These are phyloP conservation scores for Salvelinus alpinus DNA, from an alignment of 2,113 vertebrate genomes.

Conservation along the genomic window DNA sequence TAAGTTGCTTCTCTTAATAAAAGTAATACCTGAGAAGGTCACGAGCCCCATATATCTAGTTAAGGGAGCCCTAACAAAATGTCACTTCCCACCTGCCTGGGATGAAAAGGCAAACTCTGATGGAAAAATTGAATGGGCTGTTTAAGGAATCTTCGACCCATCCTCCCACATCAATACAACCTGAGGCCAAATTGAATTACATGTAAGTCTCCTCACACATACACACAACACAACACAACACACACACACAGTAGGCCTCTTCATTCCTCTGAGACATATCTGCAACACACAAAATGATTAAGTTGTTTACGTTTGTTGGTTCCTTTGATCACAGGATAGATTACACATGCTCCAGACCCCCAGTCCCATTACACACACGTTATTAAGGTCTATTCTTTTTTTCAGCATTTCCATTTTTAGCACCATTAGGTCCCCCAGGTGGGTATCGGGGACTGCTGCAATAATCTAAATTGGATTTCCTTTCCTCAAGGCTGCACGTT, in stretches of 20 bases:
- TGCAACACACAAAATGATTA: neutral
- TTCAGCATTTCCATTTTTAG: slow-evolving; percentile 22
- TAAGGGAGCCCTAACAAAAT: neutral
- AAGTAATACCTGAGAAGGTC: slow-evolving; percentile 18
- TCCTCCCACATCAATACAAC: slow-evolving; percentile 32
- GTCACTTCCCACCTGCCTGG: neutral
- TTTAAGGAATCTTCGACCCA: slow-evolving; percentile 1
- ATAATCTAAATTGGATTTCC: slow-evolving; percentile 52
- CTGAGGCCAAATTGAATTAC: slow-evolving; percentile 17
- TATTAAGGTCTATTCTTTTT: slow-evolving; percentile 34
- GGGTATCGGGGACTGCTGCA: slow-evolving; percentile 20
- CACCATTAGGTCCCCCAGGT: slow-evolving; percentile 22
- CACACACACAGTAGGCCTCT: neutral
- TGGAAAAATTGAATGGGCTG: slow-evolving; percentile 3
- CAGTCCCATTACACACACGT: slow-evolving; percentile 8
- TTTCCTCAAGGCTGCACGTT: slow-evolving; percentile 28
- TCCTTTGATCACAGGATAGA: slow-evolving; percentile 28
- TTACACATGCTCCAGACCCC: slow-evolving; percentile 17
- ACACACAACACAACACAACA: neutral
- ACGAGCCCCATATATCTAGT: neutral
- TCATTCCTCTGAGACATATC: neutral
- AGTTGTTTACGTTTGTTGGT: neutral
- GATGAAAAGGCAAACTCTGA: neutral
- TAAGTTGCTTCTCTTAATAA: slow-evolving; percentile 21
- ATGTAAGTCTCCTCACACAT: neutral